Conservation (phyloP, 2,888 invertebrate genomes). For the Caenorhabditis sinica region DNA sequence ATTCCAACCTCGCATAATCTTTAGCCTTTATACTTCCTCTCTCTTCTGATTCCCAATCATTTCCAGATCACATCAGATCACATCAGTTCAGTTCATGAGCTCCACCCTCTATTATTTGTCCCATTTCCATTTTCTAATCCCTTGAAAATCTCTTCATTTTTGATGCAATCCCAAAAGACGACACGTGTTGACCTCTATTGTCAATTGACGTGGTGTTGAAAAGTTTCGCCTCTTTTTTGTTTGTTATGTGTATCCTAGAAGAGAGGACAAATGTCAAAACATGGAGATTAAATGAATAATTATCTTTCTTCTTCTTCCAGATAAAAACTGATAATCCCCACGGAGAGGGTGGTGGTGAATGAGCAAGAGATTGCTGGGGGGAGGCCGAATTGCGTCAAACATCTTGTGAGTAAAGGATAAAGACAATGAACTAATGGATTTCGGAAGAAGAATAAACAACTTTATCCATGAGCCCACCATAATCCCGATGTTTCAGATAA, state of each 20-base stretch:
- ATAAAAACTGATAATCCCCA: constrained; percentile 37
- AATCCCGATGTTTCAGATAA: neutral
- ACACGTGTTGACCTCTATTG: constrained; percentile 32
- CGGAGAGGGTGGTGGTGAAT: constrained; percentile 29
- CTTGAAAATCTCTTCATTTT: constrained; percentile 37
- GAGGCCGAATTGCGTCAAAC: constrained; percentile 44
- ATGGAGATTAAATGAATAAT: constrained; percentile 41
- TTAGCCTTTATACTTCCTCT: constrained; percentile 1
- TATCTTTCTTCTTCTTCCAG: constrained; percentile 16
- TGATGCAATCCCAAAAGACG: constrained; percentile 5
- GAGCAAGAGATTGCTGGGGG: neutral
- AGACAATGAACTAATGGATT: constrained; percentile 20
- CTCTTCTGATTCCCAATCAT: too few relatives aligned
- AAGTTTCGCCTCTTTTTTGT: constrained; percentile 23
- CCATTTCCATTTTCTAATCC: constrained; percentile 40
- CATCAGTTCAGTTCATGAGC: constrained; percentile 30
- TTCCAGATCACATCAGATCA: constrained; percentile 20
- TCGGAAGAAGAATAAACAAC: constrained; percentile 1
- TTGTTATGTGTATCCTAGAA: constrained; percentile 12
- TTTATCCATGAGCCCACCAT: neutral
- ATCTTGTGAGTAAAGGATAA: constrained; percentile 53
- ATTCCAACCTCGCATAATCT: neutral
- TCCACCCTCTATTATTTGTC: constrained; percentile 15
- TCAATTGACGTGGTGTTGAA: constrained; percentile 40
- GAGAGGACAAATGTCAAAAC: constrained; percentile 32